Base-by-base conservation (phyloP, 2,113 vertebrate genomes). In the Galeopterus variegatus region DNA sequence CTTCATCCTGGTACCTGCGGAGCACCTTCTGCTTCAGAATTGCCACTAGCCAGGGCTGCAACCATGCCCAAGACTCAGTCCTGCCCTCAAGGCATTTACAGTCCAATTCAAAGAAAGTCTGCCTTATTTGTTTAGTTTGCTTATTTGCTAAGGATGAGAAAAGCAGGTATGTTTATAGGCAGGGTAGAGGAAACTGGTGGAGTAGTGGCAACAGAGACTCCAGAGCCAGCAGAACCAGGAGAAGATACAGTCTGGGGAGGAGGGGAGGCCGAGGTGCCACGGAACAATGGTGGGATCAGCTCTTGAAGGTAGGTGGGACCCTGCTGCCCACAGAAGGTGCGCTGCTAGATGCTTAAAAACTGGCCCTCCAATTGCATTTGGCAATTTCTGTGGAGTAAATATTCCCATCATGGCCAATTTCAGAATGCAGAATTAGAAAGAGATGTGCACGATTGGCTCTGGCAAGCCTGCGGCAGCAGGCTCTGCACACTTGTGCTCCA, bases 211-310 rank as follows among this genome's bases (percentile, higher is more conserved):
- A 17, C 0, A 13, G 48, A 69, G 28, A 72, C 13, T 76, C 52
- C 11, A n/a, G n/a, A 75, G 24, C 62, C 23, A 33, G 73, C 50
- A 33, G 23, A 33, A 56, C 31, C 21, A 50, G 58, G 8, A 41
- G n/a, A 21, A 0, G 0, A 13, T 24, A 12, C 14, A 0, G 3
- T 14, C 58, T 48, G 2, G 6, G 1, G 60, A 48, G 6, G 21
- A 70, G 50, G 56, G 28, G 36, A 76, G 52, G 21, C 24, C 21
- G 0, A 10, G 28, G 17, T 11, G 9, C 17, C 12, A 13, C 0
- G 11, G 17, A 36, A 3, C 0, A 0, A 0, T 3, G 4, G 65
- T 1, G 56, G 19, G 69, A 12, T 52, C 36, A 6, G 26, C 31
- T 28, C 28, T 58, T 48, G 69, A 1, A 1, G 12, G 17, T 15